These are phyloP conservation scores for Sarcophaga caerulescens DNA, from an alignment of 2,888 invertebrate genomes.

Conservation along the genomic window DNA sequence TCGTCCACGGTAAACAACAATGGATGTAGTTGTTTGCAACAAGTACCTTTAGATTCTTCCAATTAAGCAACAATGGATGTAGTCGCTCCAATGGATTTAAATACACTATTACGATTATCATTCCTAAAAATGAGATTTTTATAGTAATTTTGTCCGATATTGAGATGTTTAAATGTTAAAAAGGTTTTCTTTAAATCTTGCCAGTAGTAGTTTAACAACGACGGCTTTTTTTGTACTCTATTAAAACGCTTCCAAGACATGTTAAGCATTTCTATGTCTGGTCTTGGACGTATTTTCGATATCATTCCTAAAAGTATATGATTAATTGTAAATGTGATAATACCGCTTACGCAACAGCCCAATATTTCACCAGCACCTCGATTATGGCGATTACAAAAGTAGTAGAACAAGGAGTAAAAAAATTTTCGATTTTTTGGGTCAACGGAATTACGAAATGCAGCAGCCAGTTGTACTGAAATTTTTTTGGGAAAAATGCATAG, in stretches of 20 bases:
- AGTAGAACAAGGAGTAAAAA: not conserved
- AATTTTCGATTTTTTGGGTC: not conserved
- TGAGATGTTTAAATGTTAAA: not conserved
- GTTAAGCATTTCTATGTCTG: not conserved
- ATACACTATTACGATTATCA: not conserved
- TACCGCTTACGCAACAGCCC: conserved; percentile 24
- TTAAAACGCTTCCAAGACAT: no score
- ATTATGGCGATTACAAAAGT: not conserved
- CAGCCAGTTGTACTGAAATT: conserved; percentile 47
- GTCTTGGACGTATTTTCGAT: not conserved
- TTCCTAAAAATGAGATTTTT: conserved; percentile 43
- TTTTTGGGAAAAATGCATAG: conserved; percentile 42
- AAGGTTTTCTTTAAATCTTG: conserved; percentile 2
- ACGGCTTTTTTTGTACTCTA: no score
- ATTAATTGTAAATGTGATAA: conserved; percentile 31
- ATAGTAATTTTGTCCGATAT: conserved; percentile 6
- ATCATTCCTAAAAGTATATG: conserved; percentile 44
- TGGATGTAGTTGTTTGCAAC: conserved; percentile 23
- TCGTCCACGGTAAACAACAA: conserved; percentile 11
- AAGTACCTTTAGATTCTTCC: not conserved
- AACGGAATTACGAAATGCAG: not conserved
- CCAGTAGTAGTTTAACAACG: not conserved
- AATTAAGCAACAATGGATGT: conserved; percentile 45
- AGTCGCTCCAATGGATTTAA: conserved; percentile 20
- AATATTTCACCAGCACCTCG: not conserved